Conservation (phyloP, 2,113 vertebrate genomes). For the cattle (Bos taurus) region ARS-UCD2.0 NC_037347.1:41273001-41273500, state of each 20-base stretch:
- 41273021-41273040: slow-evolving; percentile 64
- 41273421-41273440: slow-evolving; percentile 68
- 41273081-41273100: slow-evolving; percentile 52
- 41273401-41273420: slow-evolving; percentile 66
- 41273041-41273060: slow-evolving; percentile 37
- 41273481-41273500: slow-evolving; percentile 59
- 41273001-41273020: slow-evolving; percentile 70
- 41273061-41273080: slow-evolving; percentile 56
- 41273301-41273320: slow-evolving; percentile 50
- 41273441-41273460: slow-evolving; percentile 64
- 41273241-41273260: slow-evolving; percentile 55
- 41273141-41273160: slow-evolving; percentile 84
- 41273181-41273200: slow-evolving; percentile 47
- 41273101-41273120: slow-evolving; percentile 67
- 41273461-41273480: slow-evolving; percentile 55
- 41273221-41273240: slow-evolving; percentile 67
- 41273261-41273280: slow-evolving; percentile 55
- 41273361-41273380: slow-evolving; percentile 79
- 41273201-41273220: slow-evolving; percentile 48
- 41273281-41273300: slow-evolving; percentile 67
- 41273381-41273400: slow-evolving; percentile 82
- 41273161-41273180: slow-evolving; percentile 49
- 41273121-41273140: slow-evolving; percentile 77
- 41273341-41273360: slow-evolving; percentile 62
- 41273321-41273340: slow-evolving; percentile 8